Percentiles rank a stretch among this genome's conserved stretches.
Evolutionary conservation across 2,888 invertebrate species (phyloP).

Genomic region (Eucriotettix oculatus): DNA sequence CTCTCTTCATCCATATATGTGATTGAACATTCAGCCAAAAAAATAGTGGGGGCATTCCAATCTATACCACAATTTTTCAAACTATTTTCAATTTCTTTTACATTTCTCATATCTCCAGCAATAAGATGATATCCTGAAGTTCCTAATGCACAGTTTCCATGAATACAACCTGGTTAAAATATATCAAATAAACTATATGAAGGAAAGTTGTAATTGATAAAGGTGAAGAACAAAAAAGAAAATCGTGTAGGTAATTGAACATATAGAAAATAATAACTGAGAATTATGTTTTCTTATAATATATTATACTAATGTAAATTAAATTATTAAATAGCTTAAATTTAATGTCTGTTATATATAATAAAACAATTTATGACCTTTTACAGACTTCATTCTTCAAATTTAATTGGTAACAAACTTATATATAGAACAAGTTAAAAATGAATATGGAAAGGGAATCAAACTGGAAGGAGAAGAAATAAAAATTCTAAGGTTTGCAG

Average conservation of each 20-base stretch:
- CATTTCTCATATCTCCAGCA: constrained; percentile 23
- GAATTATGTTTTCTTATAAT: not conserved
- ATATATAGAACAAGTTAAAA: no score
- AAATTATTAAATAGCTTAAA: no score
- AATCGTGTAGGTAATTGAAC: not conserved
- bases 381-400: no score
- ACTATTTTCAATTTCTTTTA: constrained; percentile 15
- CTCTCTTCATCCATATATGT: constrained; percentile 24
- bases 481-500: no score
- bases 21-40: constrained; percentile 28
- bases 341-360: no score
- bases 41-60: constrained; percentile 22
- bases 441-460: no score
- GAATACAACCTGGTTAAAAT: not conserved
- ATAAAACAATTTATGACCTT: no score
- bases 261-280: not conserved
- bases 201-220: not conserved
- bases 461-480: no score
- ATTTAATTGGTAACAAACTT: no score
- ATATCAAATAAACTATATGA: not conserved
- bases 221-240: not conserved
- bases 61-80: constrained; percentile 19
- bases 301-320: no score
- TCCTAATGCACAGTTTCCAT: constrained; percentile 10
- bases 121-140: constrained; percentile 21